A percentile compares a stretch with the other conserved stretches of the same genome.
These are phyloP conservation scores for Bolborhynchus lineola DNA, from an alignment of 2,113 vertebrate species.

Conservation along the genomic window DNA sequence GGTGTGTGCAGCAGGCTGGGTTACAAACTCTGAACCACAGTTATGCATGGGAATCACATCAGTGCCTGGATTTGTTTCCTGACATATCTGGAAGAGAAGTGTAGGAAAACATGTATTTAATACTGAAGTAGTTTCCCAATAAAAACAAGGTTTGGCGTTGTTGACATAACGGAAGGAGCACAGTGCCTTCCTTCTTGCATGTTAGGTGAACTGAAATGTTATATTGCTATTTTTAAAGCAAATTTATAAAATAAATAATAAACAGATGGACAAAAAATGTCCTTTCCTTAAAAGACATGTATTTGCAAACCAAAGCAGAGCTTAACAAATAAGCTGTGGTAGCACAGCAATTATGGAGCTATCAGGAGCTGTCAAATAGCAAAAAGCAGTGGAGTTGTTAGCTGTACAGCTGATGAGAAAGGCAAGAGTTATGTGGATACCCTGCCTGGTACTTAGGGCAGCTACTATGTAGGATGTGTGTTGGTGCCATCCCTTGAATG, in stretches of 20 bases:
- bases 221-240: neutral
- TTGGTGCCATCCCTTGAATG: neutral
- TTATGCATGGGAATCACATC: neutral
- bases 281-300: neutral
- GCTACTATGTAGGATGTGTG: fast-evolving
- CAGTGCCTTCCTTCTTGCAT: neutral
- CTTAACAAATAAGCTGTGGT: neutral
- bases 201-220: neutral
- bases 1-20: no score
- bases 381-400: neutral
- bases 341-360: neutral
- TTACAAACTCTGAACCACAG: neutral
- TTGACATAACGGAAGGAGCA: neutral
- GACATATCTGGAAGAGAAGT: neutral
- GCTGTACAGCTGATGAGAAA: neutral
- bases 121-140: neutral
- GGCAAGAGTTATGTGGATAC: neutral
- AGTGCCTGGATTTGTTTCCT: neutral
- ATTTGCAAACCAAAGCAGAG: neutral
- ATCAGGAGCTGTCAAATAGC: fast-evolving
- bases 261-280: neutral
- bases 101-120: neutral
- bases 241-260: neutral
- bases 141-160: neutral
- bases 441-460: neutral